These are phyloP conservation scores for Heliconius ismenius DNA, from an alignment of 2,888 invertebrate genomes.

Conservation along the genomic window DNA sequence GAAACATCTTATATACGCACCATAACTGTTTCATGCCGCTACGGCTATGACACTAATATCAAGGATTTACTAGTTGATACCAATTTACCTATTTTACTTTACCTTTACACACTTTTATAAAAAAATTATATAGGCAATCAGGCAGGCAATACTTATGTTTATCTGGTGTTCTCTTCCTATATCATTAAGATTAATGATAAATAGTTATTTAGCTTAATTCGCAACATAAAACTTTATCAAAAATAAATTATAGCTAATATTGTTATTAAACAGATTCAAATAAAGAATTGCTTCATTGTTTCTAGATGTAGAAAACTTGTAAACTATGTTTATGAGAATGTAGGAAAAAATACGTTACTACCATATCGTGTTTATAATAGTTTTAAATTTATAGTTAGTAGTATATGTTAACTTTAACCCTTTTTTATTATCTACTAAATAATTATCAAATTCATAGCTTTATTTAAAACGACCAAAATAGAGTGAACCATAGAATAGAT, in stretches of 20 bases:
- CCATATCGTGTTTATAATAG: slow-evolving; percentile 6
- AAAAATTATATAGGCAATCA: not conserved
- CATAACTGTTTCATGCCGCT: not conserved
- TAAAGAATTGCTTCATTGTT: slow-evolving; percentile 12
- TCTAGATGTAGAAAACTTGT: slow-evolving; percentile 19
- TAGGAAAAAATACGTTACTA: slow-evolving; percentile 1
- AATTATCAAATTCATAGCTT: slow-evolving; percentile 29
- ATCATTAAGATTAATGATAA: not conserved
- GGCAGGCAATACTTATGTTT: not conserved
- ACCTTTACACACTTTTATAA: not conserved
- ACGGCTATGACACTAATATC: not conserved
- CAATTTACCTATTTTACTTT: not conserved
- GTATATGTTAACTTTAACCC: not conserved
- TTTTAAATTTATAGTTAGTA: slow-evolving; percentile 1
- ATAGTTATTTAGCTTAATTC: not conserved
- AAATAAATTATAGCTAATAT: not conserved
- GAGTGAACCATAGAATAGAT: slow-evolving; percentile 51
- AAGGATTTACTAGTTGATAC: not conserved
- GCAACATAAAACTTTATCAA: not conserved
- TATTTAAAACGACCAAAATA: slow-evolving; percentile 55
- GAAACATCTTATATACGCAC: not conserved
- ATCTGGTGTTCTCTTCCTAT: not conserved
- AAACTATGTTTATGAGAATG: not conserved
- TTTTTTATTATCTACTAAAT: slow-evolving; percentile 5
- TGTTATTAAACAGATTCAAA: slow-evolving; percentile 9